Evolutionary conservation across 2,797 vertebrate genomes (phyloP).

Genomic region (Chelonia mydas): DNA sequence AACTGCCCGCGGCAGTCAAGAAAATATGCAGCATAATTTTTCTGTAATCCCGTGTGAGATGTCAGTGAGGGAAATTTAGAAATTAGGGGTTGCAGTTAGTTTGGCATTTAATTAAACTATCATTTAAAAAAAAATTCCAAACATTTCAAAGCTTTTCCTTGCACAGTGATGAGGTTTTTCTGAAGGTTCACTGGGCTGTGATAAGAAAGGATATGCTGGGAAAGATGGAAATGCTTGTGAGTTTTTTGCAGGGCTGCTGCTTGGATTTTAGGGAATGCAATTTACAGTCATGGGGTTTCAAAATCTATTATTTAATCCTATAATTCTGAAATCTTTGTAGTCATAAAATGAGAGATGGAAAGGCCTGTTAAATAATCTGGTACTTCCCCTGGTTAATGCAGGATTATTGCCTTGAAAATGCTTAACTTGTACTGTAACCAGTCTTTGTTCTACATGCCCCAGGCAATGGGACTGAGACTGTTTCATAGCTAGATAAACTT

Average conservation of each 20-base stretch:
- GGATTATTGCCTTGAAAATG: not conserved
- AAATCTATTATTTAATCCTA: not conserved
- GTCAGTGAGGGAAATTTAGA: not conserved
- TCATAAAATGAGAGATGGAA: not conserved
- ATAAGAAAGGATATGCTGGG: not conserved
- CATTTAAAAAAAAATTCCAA: not conserved
- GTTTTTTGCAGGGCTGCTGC: not conserved
- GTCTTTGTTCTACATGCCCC: not conserved
- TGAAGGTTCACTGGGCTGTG: slow-evolving; percentile 15
- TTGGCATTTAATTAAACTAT: not conserved
- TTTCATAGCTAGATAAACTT: not conserved
- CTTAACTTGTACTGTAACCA: not conserved
- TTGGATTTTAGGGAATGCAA: not conserved
- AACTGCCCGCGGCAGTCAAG: not conserved
- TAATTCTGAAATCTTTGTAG: not conserved
- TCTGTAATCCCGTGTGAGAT: not conserved
- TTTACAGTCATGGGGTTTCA: not conserved
- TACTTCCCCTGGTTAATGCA: not conserved
- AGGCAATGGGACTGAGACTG: not conserved
- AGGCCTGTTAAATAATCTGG: not conserved
- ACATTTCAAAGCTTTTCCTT: not conserved
- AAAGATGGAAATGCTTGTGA: not conserved
- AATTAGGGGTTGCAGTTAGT: not conserved
- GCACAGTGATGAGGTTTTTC: not conserved
- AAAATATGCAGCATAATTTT: not conserved